Evolutionary conservation across 2,888 invertebrate species (phyloP), one percentile per base, ranked within the genome.

Genomic region (Spialia ferax): DNA sequence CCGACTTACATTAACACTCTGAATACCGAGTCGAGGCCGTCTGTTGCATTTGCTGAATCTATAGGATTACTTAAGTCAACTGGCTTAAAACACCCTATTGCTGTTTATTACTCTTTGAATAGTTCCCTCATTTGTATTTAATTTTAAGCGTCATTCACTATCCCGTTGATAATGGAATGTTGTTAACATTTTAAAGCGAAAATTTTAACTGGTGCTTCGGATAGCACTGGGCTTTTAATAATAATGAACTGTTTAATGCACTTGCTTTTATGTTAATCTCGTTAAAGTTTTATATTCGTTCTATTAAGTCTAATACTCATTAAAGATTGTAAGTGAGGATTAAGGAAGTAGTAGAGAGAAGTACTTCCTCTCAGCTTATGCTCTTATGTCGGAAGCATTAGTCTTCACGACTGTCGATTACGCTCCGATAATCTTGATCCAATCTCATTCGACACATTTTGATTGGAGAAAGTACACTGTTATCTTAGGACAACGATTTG

Each of bases 401-500:
- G 78, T 74, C 76, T 74, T 76, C 79, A 79, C 79, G 81, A 81
- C 80, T 81, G 85, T 85, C 83, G 86, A 89, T 91, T 89, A 86
- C 83, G 82, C 81, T 85, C 78, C 77, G 82, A 83, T 86, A 84
- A 86, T 86, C 85, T 85, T 76, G 80, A 88, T 87, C 81, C 82
- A 83, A 89, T 89, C 86, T 86, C 76, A 79, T 74, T 77, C 80
- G 84, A 79, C 79, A 80, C 77, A 78, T 79, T 85, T 75, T 71
- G 72, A 79, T 74, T 74, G 77, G 88, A 86, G 92, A 92, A 92
- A 91, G 91, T 86, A n/a, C n/a, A n/a, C 83, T 76, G 77, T 80
- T 78, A 4, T 75, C 71, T 73, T 74, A 67, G 68, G 63, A 71
- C 69, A 62, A 68, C 72, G 65, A 68, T 65, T 63, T 60, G 61